These are phyloP conservation scores for Chiloscyllium plagiosum DNA, from an alignment of 2,113 vertebrate species.

Conservation along the genomic window DNA sequence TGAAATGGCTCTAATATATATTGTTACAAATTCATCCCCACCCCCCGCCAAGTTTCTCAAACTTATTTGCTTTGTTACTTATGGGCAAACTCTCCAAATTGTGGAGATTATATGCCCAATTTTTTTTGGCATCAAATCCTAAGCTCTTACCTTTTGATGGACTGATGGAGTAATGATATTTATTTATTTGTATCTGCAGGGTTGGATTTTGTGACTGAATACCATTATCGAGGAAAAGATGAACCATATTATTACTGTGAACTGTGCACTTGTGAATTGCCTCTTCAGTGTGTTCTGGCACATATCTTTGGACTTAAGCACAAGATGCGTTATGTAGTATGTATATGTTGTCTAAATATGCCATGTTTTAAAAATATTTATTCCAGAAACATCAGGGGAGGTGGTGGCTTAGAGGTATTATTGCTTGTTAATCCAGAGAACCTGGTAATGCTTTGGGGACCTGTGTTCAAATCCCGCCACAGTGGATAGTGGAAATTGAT, in stretches of 20 bases:
- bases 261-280: conserved; percentile 19
- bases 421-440: too few relatives aligned
- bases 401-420: too few relatives aligned
- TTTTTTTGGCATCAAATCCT: neutral
- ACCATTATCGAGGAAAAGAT: neutral
- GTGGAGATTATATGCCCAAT: neutral
- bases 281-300: neutral
- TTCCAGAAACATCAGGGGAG: too few relatives aligned
- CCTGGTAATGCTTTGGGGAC: too few relatives aligned
- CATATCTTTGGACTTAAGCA: conserved; percentile 33
- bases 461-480: too few relatives aligned
- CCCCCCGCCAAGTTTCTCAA: neutral
- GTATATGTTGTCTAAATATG: neutral
- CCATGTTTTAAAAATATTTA: neutral
- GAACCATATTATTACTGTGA: conserved; percentile 23
- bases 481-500: too few relatives aligned
- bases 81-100: neutral
- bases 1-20: neutral
- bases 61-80: neutral
- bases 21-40: too few relatives aligned
- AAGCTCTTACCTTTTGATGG: too few relatives aligned
- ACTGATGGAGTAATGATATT: neutral
- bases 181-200: neutral
- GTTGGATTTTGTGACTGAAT: conserved; percentile 31
- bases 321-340: conserved; percentile 1